Percentiles rank a stretch among this genome's conserved stretches.
Conservation (phyloP, 2,113 vertebrate species). For the Hippocampus barbouri region DNA sequence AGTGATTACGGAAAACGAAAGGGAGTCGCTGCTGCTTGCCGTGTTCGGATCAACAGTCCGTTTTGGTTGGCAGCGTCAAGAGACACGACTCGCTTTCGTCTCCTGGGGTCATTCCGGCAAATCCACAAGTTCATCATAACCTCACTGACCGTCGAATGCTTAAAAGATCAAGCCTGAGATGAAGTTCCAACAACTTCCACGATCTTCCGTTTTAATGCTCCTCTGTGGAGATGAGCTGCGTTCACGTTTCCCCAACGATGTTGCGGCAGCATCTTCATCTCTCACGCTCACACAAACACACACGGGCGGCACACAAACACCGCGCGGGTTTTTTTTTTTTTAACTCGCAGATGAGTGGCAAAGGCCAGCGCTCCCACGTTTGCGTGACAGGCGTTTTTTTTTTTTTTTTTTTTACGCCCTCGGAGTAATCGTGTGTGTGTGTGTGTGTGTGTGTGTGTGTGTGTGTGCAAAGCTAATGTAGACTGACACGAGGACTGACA, state of each 20-base stretch:
- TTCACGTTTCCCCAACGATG: neutral
- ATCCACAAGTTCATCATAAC: too few species aligned
- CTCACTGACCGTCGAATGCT: too few species aligned
- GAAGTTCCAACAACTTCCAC: too few species aligned
- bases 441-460: slow-evolving; percentile 15
- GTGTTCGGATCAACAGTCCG: too few species aligned
- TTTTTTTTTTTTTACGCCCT: slow-evolving; percentile 5
- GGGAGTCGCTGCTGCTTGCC: too few species aligned
- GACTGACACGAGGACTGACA: slow-evolving; percentile 53
- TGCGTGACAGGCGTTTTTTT: slow-evolving; percentile 14
- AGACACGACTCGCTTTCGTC: too few species aligned
- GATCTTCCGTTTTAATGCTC: neutral
- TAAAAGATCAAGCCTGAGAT: too few species aligned
- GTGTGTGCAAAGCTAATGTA: slow-evolving; percentile 33
- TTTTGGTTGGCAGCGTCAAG: too few species aligned
- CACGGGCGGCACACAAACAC: slow-evolving; percentile 1
- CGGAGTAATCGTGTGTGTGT: slow-evolving; percentile 7
- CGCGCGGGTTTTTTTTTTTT: slow-evolving; percentile 23
- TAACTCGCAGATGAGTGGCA: slow-evolving; percentile 22
- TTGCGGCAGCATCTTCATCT: neutral
- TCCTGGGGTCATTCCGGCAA: too few species aligned
- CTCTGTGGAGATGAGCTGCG: neutral
- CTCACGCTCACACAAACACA: neutral
- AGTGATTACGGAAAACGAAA: too few species aligned
- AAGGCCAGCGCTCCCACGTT: slow-evolving; percentile 32